Conservation (phyloP, 2,797 vertebrate genomes). For the Nyctalus aviator region DNA sequence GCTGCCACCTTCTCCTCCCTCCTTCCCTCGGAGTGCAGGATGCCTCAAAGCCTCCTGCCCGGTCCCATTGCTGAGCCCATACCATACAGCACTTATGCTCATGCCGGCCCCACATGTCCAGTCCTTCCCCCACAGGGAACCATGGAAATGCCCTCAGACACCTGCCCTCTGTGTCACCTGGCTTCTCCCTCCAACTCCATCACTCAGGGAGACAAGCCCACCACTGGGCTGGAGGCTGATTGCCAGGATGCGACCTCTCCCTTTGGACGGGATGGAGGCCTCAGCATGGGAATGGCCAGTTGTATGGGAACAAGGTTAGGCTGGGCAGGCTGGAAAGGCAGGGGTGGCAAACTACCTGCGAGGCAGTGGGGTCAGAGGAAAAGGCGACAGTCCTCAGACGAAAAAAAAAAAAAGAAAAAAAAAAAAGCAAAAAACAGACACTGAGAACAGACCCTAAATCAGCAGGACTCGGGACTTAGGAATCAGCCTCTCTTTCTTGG, state of each 20-base stretch:
- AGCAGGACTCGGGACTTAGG: background rate
- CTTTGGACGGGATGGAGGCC: background rate
- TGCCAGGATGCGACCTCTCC: background rate
- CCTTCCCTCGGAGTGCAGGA: background rate
- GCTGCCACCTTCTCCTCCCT: background rate
- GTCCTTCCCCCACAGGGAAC: background rate
- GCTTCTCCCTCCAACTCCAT: background rate
- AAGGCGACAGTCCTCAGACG: background rate
- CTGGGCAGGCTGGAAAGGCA: background rate
- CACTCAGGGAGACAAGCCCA: background rate
- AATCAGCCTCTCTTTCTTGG: background rate
- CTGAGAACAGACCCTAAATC: background rate
- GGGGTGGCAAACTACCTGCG: background rate
- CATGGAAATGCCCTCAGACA: background rate
- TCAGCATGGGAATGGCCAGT: background rate
- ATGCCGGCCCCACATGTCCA: fast-evolving
- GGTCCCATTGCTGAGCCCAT: background rate
- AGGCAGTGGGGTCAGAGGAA: background rate
- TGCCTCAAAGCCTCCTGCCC: background rate
- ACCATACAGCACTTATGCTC: background rate
- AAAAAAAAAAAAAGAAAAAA: background rate
- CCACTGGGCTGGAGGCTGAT: background rate
- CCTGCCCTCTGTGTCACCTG: too few species aligned
- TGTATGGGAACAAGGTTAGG: fast-evolving
- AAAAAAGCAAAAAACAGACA: background rate